Base-by-base conservation (phyloP, 2,797 vertebrate genomes). In the Gymnoscopelus braueri region DNA sequence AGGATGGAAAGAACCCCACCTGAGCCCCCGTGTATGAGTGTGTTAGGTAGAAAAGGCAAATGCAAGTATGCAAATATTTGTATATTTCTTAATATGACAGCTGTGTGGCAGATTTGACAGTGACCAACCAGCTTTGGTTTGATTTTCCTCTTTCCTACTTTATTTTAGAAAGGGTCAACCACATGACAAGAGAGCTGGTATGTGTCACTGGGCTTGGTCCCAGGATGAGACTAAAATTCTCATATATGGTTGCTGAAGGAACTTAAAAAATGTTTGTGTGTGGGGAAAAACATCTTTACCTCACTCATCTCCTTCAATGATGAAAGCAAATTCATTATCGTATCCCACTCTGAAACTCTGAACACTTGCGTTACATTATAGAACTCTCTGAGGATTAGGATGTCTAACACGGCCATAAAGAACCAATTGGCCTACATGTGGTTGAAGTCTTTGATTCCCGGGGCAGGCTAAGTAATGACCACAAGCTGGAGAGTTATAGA, bases 401-500 rank as follows among this genome's bases (percentile, higher is more conserved):
- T 75, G 76, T 86, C 81, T 80, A 63, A 82, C 62, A 73, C 61
- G 66, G 59, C 72, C 69, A 55, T 81, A 77, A 80, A 79, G 48
- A 79, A 65, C 75, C 70, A 68, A 71, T 80, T 83, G 80, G 80
- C 82, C 68, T 74, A 12, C 77, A 86, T 90, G 89, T 83, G 81
- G 86, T 71, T 23, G 66, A 74, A 78, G 81, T 70, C 89, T 91
- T 91, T 90, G 89, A 91, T 91, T 88, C 65, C 53, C 0, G 39
- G 66, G 56, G 69, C 72, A 78, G 79, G 67, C 70, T 79, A 85
- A 88, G 83, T 82, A 85, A 84, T 84, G 79, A 88, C 75, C 75
- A 49, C 79, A 80, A 71, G 63, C 84, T 66, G 32, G 63, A 72
- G 77, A 79, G 80, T 83, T 85, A 88, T 76, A 85, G 78, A 81